Evolutionary conservation across 2,113 vertebrate species (phyloP), one percentile per base, ranked within the genome.

Genomic region (Pseudopipra pipra): DNA sequence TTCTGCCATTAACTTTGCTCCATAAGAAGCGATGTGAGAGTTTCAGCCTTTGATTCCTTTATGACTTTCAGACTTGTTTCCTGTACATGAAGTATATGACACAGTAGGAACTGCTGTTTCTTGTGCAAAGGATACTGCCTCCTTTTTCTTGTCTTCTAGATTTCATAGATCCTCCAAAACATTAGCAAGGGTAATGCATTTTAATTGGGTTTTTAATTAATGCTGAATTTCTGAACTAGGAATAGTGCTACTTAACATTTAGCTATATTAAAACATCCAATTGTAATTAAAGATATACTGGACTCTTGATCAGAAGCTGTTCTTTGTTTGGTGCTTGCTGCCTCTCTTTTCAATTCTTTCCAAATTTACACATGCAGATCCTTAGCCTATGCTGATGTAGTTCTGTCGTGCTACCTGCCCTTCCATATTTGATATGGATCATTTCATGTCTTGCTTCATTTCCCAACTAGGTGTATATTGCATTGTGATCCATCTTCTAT

Each of bases 401-500:
- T 70, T 89, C 28, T 93, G 44, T 16, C 20, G 81, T 84, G 52
- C 8, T 61, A 44, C 56, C 21, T 72, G 71, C 21, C 13, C 22
- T 58, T 80, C 52, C 33, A 19, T n/a, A 63, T 92, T 87, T 87
- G 49, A 84, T 74, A 79, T 11, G 25, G 43, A 86, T 94, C 11
- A 5, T 95, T 94, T 95, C 7, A 70, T 86, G 89, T 72, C 71
- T 87, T 89, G 30, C 35, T 97, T 94, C 63, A 73, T 88, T 91
- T 94, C 96, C 68, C 7, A 11, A 24, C 39, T 71, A 65, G 25
- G 61, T 76, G 14, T 49, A 46, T 72, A 70, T 62, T 89, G 52
- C 80, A 89, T 74, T 90, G 54, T 73, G 65, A 97, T 92, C 61
- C 20, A 71, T 95, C 88, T 83, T 90, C 54, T 95, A 4, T 85